These are phyloP conservation scores for Drosophila mayaguana DNA, from an alignment of 2,888 invertebrate species.

Conservation along the genomic window DNA sequence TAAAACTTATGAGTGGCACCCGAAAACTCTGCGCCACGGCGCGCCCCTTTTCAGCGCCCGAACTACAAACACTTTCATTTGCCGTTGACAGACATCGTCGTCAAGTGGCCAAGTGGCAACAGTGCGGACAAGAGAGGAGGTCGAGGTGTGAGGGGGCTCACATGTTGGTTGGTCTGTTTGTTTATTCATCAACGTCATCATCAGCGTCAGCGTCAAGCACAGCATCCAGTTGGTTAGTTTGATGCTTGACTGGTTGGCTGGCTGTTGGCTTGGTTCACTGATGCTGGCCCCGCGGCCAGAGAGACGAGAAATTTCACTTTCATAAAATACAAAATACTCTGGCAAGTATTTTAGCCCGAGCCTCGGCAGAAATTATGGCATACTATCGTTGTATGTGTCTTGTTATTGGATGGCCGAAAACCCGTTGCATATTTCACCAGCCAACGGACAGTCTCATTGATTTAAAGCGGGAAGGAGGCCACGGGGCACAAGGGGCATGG, in stretches of 20 bases:
- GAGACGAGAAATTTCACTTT: constrained; percentile 63
- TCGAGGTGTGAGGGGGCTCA: constrained; percentile 15
- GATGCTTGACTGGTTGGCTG: constrained; percentile 31
- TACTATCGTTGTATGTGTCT: constrained; percentile 32
- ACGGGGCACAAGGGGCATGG: not conserved
- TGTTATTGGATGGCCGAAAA: constrained; percentile 49
- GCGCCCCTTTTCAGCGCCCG: constrained; percentile 60
- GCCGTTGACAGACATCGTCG: constrained; percentile 76
- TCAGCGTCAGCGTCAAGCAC: constrained; percentile 63
- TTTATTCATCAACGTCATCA: constrained; percentile 68
- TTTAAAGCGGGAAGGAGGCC: not conserved
- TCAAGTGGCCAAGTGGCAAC: constrained; percentile 62
- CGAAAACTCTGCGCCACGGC: constrained; percentile 55
- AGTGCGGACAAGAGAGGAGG: not conserved
- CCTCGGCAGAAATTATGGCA: constrained; percentile 57
- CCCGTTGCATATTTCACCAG: constrained; percentile 54
- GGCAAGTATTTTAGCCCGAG: constrained; percentile 49
- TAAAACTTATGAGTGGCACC: constrained; percentile 78
- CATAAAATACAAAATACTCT: constrained; percentile 59
- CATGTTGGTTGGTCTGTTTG: constrained; percentile 62
- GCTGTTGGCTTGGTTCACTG: constrained; percentile 39
- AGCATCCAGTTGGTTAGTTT: constrained; percentile 57
- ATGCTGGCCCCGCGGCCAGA: constrained; percentile 53
- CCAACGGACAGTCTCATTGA: constrained; percentile 41
- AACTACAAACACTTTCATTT: constrained; percentile 73